phyloP scores from a whole-genome alignment of 1,140 invertebrate genomes.

The Aphaenogaster floridana region DNA sequence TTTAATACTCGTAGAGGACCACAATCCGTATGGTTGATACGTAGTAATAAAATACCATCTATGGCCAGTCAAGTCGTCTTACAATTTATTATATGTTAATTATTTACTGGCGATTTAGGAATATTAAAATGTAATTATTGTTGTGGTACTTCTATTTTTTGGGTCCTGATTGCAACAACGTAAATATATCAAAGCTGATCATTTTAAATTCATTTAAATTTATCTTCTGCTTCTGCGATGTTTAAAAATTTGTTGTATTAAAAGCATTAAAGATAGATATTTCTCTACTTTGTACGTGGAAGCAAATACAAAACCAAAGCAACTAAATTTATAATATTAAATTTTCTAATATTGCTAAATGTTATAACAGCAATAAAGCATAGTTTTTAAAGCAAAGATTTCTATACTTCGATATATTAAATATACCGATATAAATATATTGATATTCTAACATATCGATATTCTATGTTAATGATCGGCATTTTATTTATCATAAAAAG shows the following conservation, averaged over 20 bases:
- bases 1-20: no score
- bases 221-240: not conserved
- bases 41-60: no score
- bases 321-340: not conserved
- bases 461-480: not conserved
- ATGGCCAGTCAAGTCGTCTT: no score
- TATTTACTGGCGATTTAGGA: no score
- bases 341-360: no score
- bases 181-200: not conserved
- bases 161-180: not conserved
- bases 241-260: not conserved
- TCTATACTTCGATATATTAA: not conserved
- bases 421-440: not conserved
- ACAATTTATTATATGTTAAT: no score
- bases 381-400: not conserved
- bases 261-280: not conserved
- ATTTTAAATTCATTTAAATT: not conserved
- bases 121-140: no score
- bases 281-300: not conserved
- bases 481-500: not conserved
- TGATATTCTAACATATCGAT: not conserved
- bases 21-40: no score
- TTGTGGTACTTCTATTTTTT: not conserved
- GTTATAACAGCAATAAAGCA: not conserved
- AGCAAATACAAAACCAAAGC: not conserved